Base-by-base conservation (phyloP, 1,140 invertebrate species). In the Aplysia californica region DNA sequence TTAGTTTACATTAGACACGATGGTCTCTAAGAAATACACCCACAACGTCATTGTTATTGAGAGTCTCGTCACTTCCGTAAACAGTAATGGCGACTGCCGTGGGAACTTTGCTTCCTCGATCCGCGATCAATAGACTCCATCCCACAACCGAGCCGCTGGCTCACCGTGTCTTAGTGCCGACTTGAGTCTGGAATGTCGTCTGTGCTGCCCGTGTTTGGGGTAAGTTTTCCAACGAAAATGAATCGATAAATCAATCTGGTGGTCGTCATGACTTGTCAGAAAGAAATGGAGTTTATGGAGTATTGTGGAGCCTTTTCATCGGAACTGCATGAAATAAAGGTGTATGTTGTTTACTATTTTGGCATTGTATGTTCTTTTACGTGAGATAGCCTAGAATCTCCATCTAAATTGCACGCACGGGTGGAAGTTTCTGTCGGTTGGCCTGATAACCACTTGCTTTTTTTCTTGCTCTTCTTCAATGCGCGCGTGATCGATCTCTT, bases 51-150 rank as follows among this genome's bases (percentile, higher is more conserved):
- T 68, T 18, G n/a, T 39, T 55, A 10, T 31, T 50, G 68, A 39
- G 10, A 15, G 55, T 64, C 18, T 76, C 81, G 78, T 78, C 76
- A 83, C 78, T 83, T 85, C 83, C 83, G 83, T 83, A 82, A 83
- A 82, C 80, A 83, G 64, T 77, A 67, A 81, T 80, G 79, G 80
- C 78, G 75, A 76, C 29, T 41, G 39, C 35, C 10, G 20, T 61
- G 38, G 21, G 44, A 73, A 41, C 0, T 50, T 69, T 4, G 56
- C 56, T 41, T 73, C 71, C 71, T 58, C 69, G 55, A 58, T 71
- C 36, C 6, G 38, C 70, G 70, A 73, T 73, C 70, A 39, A 73
- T 61, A 73, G 70, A 71, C 35, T 35, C 64, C 64, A 35, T 31
- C 64, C 31, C 58, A n/a, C 29, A 35, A 55, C 50, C 44, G 55